Evolutionary conservation across 2,113 vertebrate genomes (phyloP).

Genomic region (Merops nubicus): DNA sequence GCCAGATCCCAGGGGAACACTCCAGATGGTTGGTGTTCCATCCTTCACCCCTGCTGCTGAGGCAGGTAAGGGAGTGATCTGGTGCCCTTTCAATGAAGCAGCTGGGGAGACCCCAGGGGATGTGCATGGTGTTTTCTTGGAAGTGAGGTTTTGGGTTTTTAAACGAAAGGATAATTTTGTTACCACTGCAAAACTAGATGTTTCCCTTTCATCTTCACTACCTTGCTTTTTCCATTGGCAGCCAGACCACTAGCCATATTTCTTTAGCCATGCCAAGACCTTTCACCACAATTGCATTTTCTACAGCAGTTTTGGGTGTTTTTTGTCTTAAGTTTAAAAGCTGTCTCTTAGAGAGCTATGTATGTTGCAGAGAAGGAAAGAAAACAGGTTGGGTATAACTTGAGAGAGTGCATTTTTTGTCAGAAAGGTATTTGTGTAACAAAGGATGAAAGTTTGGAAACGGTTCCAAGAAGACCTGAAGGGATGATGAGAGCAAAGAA

Average conservation of each 20-base stretch:
- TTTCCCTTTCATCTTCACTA: neutral
- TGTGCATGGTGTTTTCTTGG: neutral
- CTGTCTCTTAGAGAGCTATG: neutral
- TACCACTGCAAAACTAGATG: neutral
- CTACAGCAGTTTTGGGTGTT: neutral
- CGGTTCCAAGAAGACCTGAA: neutral
- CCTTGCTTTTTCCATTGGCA: neutral
- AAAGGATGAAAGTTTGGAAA: neutral
- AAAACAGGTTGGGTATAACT: neutral
- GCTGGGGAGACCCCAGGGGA: neutral
- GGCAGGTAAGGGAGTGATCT: neutral
- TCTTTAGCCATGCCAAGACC: neutral
- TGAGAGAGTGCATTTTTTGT: neutral
- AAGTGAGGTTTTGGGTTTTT: neutral
- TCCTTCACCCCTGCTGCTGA: neutral
- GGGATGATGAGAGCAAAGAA: neutral
- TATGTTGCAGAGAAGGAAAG: neutral
- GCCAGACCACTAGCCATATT: neutral
- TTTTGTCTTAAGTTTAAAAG: neutral
- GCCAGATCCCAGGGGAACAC: neutral
- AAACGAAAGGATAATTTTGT: neutral
- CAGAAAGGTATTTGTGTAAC: neutral
- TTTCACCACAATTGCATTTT: neutral
- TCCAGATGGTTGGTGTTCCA: neutral
- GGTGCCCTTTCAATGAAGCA: neutral